phyloP scores from a whole-genome alignment of 2,888 invertebrate species.

The Cephus sareptanus region DNA sequence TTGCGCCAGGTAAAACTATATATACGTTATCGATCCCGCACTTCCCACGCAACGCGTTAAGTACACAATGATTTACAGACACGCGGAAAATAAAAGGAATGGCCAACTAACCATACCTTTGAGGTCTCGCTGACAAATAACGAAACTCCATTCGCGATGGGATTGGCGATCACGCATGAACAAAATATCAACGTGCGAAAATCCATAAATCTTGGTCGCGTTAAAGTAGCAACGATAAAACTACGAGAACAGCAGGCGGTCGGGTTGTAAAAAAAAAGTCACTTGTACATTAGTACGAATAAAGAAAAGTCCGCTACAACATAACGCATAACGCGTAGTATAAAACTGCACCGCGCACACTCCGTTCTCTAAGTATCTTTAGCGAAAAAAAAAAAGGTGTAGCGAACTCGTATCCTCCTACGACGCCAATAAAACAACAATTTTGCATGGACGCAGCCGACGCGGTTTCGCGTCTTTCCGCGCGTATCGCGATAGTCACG shows the following conservation, averaged over 20 bases:
- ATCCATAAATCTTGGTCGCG: background rate
- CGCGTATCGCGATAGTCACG: constrained; percentile 10
- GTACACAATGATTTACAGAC: background rate
- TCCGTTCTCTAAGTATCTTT: background rate
- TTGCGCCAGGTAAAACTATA: background rate
- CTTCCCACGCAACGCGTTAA: background rate
- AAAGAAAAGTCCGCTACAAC: background rate
- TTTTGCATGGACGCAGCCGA: background rate
- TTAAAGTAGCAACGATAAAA: background rate
- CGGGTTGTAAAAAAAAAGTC: background rate
- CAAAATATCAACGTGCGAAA: background rate
- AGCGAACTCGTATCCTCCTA: background rate
- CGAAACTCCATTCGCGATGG: background rate
- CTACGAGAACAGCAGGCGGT: background rate
- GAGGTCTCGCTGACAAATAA: background rate
- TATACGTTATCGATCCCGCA: background rate
- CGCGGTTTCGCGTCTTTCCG: background rate
- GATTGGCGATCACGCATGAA: background rate
- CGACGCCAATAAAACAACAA: background rate
- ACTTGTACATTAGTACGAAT: background rate
- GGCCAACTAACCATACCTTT: background rate
- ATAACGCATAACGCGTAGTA: background rate
- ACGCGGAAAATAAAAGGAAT: background rate
- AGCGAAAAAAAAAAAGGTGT: background rate
- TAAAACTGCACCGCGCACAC: background rate